A percentile compares a stretch with the other conserved stretches of the same genome.
Evolutionary conservation across 1,140 invertebrate genomes (phyloP).

Genomic region (Sitobion miscanthi): DNA sequence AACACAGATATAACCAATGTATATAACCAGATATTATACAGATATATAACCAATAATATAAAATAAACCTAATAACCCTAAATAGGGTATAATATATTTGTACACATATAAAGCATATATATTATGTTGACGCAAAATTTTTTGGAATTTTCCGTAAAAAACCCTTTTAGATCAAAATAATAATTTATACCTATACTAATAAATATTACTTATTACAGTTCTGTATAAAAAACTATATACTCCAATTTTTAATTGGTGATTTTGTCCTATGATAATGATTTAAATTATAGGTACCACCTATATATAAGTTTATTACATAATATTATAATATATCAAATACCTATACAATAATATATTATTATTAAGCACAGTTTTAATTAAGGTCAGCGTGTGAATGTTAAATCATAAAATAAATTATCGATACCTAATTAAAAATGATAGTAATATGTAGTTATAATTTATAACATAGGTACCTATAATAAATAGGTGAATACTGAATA

Average conservation of each 20-base stretch:
- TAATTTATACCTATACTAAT: no score
- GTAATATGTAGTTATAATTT: conserved; percentile 7
- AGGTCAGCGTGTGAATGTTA: background rate
- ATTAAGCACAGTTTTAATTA: background rate
- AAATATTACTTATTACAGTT: no score
- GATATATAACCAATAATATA: no score
- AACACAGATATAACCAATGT: no score
- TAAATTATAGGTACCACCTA: background rate
- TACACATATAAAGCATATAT: no score
- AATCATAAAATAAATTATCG: conserved; percentile 7
- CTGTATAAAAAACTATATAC: background rate
- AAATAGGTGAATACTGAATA: background rate
- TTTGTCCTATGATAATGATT: background rate
- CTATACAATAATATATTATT: background rate
- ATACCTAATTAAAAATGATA: background rate
- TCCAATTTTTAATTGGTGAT: background rate
- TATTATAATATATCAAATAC: background rate
- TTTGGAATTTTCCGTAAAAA: no score
- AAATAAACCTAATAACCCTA: no score
- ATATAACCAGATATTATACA: no score
- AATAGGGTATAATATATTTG: no score
- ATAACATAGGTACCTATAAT: background rate
- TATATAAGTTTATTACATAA: background rate
- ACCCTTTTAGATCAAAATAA: no score
- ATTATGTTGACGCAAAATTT: no score